These are phyloP conservation scores for Hemichromis elongatus DNA, from an alignment of 2,113 vertebrate species.

Conservation along the genomic window DNA sequence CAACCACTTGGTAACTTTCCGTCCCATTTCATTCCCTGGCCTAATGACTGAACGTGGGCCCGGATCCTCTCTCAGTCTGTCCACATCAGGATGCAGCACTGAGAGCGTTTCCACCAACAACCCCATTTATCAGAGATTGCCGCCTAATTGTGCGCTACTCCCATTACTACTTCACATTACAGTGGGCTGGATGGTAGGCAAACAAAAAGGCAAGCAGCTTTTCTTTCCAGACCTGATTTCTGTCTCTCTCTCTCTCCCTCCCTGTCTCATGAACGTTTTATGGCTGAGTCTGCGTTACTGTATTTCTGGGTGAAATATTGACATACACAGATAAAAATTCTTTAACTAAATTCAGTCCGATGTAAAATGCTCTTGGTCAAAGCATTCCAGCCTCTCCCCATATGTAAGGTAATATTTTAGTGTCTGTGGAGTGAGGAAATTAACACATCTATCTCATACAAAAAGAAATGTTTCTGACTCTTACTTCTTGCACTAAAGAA, in stretches of 20 bases:
- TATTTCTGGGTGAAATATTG: neutral
- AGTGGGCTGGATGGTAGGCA: constrained; percentile 22
- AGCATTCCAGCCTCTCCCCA: neutral
- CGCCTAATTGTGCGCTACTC: constrained; percentile 49
- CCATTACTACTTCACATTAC: constrained; percentile 41
- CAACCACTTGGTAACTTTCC: constrained; percentile 58
- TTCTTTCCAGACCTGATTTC: neutral
- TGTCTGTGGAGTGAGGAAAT: neutral
- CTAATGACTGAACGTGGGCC: constrained; percentile 44
- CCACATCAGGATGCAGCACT: constrained; percentile 58
- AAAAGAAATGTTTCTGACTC: neutral
- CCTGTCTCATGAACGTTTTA: neutral
- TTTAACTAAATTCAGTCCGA: neutral
- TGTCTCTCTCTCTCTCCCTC: neutral
- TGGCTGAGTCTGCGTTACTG: neutral
- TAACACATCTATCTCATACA: neutral
- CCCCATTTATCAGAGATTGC: constrained; percentile 60
- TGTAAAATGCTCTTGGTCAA: neutral
- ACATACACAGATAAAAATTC: neutral
- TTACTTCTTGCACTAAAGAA: neutral
- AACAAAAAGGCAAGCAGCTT: neutral
- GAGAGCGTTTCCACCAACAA: constrained; percentile 40
- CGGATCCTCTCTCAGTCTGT: constrained; percentile 37
- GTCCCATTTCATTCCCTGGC: constrained; percentile 50
- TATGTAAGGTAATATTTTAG: neutral